Conservation (phyloP, 2,113 vertebrate genomes). For the Rutilus rutilus region DNA sequence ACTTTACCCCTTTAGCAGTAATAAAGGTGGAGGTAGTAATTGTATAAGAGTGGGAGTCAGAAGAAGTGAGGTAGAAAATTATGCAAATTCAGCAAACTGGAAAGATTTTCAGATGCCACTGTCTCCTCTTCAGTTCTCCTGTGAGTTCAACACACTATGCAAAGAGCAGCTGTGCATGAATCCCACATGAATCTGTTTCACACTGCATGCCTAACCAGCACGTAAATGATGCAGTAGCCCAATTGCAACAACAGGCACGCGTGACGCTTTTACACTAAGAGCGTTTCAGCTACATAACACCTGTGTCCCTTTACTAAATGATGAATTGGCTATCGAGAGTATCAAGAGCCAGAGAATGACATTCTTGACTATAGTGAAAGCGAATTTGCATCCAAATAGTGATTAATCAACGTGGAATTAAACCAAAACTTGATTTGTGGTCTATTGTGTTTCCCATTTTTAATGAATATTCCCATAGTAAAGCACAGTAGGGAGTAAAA, state of each 20-base stretch:
- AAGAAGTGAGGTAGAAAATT: neutral
- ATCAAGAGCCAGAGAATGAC: no score
- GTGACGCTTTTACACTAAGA: neutral
- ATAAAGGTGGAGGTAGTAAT: neutral
- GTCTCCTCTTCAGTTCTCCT: neutral
- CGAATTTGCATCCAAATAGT: neutral
- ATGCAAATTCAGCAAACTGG: neutral
- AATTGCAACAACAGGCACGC: neutral
- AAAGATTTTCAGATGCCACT: neutral
- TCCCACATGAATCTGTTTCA: neutral
- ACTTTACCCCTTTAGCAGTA: neutral
- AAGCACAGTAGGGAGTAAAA: neutral
- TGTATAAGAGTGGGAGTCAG: neutral
- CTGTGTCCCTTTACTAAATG: neutral
- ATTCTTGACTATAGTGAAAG: neutral
- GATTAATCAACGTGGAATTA: neutral
- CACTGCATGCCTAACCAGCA: slow-evolving; percentile 1
- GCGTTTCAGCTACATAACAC: neutral
- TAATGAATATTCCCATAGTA: neutral
- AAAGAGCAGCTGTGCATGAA: slow-evolving; percentile 2
- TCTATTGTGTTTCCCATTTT: neutral
- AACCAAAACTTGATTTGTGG: neutral
- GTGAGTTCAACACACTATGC: neutral
- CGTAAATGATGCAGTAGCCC: neutral
- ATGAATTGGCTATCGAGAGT: neutral